Base-by-base conservation (phyloP, 2,888 invertebrate genomes). In the Drosophila neonasuta region DNA sequence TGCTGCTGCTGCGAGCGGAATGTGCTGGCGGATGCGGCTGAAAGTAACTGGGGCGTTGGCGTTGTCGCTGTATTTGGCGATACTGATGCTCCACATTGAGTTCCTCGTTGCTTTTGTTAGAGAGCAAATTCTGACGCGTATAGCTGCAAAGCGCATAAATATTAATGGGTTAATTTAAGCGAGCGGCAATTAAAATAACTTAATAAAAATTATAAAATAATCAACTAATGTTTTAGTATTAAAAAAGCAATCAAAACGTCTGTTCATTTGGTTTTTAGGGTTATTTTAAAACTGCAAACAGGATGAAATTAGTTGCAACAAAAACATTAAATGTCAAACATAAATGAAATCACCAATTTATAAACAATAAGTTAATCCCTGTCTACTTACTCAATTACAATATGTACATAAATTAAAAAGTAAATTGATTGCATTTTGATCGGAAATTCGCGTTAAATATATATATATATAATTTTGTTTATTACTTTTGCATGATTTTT, bases 81-180 rank as follows among this genome's bases (percentile, higher is more conserved):
- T 93, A 93, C 88, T 86, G 82, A 42, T 84, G 89, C 45, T 88
- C 81, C 65, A 82, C 69, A 67, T 87, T 87, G 17, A 86, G 79
- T 85, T 93, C 94, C 79, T 95, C 95, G 87, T 94, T 95, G 84
- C 94, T 95, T 91, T 96, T 96, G 74, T 89, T 89, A 42, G 96
- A 96, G 48, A 97, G 92, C 64, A 97, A 93, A 91, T 97, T 97
- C 92, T 97, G 97, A 56, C 97, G 94, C 39, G 97, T 97, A 90
- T 97, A 97, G 90, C 96, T 97, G 92, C 60, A 87, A 87, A 44
- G 79, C 80, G 77, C 67, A 71, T 32, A 69, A 69, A 64, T 71
- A 75, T 86, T 82, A 86, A 72, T 86, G 72, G 71, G 86, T 86
- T 83, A 82, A 86, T 77, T 45, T 45, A 62, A 79, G 83, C 83